A percentile compares a stretch with the other conserved stretches of the same genome.
Evolutionary conservation across 2,113 vertebrate species (phyloP).

Genomic region (Rhadina sibilatrix): DNA sequence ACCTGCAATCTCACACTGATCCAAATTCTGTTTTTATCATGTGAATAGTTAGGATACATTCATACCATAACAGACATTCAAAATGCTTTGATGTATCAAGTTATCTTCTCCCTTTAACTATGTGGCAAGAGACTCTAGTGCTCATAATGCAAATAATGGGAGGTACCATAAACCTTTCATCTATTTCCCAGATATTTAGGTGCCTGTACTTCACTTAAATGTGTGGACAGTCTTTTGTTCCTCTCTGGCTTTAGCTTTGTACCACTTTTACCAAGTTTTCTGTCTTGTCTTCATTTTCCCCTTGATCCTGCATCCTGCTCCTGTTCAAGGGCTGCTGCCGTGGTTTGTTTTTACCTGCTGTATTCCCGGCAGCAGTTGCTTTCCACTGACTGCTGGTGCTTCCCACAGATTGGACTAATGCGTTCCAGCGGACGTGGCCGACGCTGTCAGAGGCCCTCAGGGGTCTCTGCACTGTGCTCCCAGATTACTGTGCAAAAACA

Average conservation of each 20-base stretch:
- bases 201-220: neutral
- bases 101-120: too few species aligned
- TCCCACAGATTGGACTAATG: neutral
- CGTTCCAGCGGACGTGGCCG: neutral
- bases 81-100: neutral
- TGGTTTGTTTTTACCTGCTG: neutral
- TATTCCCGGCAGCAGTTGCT: neutral
- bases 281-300: neutral
- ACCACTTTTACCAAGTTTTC: neutral
- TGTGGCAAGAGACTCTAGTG: neutral
- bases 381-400: neutral
- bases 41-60: neutral
- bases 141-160: neutral
- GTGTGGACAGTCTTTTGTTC: rapidly evolving
- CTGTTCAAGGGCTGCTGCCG: neutral
- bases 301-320: neutral
- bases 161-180: neutral
- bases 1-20: neutral
- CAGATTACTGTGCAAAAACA: neutral
- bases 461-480: neutral
- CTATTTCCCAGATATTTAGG: neutral
- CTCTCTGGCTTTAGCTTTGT: neutral
- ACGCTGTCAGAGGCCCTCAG: neutral
- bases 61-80: neutral
- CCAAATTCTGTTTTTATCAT: neutral